Conservation (phyloP, 2,113 vertebrate genomes). For the Colossoma macropomum region DNA sequence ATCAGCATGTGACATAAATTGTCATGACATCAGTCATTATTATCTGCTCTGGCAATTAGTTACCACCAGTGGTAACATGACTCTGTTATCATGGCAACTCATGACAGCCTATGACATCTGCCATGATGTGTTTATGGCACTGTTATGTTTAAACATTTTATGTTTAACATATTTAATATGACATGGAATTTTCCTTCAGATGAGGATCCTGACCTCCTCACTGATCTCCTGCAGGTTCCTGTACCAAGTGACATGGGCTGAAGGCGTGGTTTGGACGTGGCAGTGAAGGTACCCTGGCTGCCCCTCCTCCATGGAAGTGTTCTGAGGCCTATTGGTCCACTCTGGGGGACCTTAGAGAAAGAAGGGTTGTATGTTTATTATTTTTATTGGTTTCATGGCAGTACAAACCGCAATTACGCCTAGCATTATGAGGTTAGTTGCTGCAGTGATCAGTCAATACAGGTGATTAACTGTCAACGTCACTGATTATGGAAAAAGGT, state of each 20-base stretch:
- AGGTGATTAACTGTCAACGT: too few relatives aligned
- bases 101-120: too few relatives aligned
- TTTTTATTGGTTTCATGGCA: not conserved
- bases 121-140: too few relatives aligned
- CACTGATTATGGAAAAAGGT: not conserved
- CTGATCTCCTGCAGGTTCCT: slow-evolving; percentile 83
- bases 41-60: too few relatives aligned
- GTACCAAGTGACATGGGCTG: slow-evolving; percentile 87
- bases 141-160: too few relatives aligned
- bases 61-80: too few relatives aligned
- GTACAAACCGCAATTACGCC: not conserved
- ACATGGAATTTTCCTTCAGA: too few relatives aligned
- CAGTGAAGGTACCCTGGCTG: slow-evolving; percentile 94
- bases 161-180: too few relatives aligned
- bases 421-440: not conserved
- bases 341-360: slow-evolving; percentile 82
- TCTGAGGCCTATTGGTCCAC: slow-evolving; percentile 88
- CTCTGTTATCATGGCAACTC: too few relatives aligned
- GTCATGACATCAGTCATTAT: too few relatives aligned
- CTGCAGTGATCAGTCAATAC: not conserved
- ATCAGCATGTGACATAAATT: too few relatives aligned
- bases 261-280: slow-evolving; percentile 84
- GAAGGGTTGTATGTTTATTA: not conserved
- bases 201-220: slow-evolving; percentile 78
- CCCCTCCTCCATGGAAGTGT: slow-evolving; percentile 91